Conservation (phyloP, 2,113 vertebrate species). For the Onychostoma macrolepis region DNA sequence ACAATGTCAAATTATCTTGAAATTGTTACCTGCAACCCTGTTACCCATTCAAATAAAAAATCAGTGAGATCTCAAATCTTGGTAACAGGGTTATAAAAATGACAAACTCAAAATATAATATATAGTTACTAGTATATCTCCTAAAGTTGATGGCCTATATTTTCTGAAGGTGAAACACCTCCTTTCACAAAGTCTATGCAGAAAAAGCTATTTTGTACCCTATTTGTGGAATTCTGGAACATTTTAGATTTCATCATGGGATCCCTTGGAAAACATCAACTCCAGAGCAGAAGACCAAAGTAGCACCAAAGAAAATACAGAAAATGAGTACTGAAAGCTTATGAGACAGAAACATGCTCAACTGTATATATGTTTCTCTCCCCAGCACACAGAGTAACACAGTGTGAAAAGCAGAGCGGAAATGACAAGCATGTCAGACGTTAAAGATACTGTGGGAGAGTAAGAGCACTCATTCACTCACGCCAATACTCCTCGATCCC, state of each 20-base stretch:
- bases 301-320: not conserved
- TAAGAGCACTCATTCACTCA: slow-evolving; percentile 56
- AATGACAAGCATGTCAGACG: slow-evolving; percentile 42
- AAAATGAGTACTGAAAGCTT: not conserved
- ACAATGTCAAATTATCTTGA: not conserved
- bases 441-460: slow-evolving; percentile 39
- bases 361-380: not conserved
- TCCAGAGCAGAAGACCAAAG: not conserved
- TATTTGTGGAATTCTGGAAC: not conserved
- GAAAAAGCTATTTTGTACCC: not conserved
- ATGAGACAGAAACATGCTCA: not conserved
- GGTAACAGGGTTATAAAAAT: not conserved
- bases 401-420: slow-evolving; percentile 47
- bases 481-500: slow-evolving; percentile 57
- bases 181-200: not conserved
- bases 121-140: not conserved
- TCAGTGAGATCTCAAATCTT: not conserved
- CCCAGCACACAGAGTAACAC: slow-evolving; percentile 5
- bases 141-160: not conserved
- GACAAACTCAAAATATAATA: not conserved
- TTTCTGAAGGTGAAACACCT: not conserved
- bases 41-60: not conserved
- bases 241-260: not conserved
- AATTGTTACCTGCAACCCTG: not conserved
- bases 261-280: not conserved